Percentiles rank a stretch among this genome's conserved stretches.
Evolutionary conservation across 2,113 vertebrate species (phyloP).

Genomic region (Helogale parvula): DNA sequence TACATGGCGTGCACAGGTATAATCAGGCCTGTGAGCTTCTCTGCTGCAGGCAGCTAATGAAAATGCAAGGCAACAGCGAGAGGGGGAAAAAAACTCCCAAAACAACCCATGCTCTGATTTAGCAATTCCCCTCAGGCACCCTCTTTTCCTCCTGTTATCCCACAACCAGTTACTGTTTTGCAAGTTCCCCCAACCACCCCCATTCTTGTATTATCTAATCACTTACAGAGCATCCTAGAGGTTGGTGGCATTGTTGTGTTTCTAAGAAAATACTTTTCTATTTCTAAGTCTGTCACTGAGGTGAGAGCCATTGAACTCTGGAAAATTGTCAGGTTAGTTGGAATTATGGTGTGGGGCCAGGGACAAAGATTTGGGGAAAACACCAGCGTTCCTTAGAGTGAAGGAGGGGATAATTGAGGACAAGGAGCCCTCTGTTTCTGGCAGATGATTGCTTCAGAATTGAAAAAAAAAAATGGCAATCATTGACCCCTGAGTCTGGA

Average conservation of each 20-base stretch:
- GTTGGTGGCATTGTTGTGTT: not conserved
- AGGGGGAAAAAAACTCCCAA: not conserved
- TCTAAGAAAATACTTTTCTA: conserved; percentile 26
- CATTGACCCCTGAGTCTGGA: not conserved
- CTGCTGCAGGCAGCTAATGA: conserved; percentile 34
- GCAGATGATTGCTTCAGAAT: not conserved
- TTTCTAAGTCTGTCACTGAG: not conserved
- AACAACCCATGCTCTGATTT: not conserved
- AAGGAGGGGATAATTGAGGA: not conserved
- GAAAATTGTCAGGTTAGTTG: not conserved
- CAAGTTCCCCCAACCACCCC: not conserved
- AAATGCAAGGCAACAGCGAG: not conserved
- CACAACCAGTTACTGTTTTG: not conserved
- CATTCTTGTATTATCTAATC: not conserved
- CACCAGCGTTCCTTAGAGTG: not conserved
- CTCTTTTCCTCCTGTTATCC: not conserved
- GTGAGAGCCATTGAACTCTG: not conserved
- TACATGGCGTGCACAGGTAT: conserved; percentile 51
- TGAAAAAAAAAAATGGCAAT: not conserved
- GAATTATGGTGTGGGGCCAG: not conserved
- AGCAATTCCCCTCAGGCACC: conserved; percentile 21
- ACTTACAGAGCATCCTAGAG: not conserved
- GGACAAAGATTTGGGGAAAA: not conserved
- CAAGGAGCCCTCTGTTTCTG: conserved; percentile 12
- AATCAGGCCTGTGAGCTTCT: conserved; percentile 64